Evolutionary conservation across 2,113 vertebrate species (phyloP).

Genomic region (Zosterops japonicus): DNA sequence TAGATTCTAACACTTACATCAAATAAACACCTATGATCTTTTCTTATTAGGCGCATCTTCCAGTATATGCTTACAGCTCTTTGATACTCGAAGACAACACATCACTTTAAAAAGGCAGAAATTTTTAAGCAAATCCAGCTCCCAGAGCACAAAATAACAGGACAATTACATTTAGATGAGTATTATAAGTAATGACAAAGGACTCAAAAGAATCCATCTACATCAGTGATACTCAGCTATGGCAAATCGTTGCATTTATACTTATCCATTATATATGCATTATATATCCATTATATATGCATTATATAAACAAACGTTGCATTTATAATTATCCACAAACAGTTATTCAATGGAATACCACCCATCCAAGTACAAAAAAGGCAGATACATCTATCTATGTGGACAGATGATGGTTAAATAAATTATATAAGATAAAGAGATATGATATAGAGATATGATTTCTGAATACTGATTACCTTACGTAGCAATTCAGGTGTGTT

Average conservation of each 20-base stretch:
- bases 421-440: neutral
- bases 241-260: neutral
- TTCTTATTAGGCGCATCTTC: neutral
- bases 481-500: neutral
- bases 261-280: neutral
- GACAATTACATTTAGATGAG: neutral
- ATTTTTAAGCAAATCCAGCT: neutral
- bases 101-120: neutral
- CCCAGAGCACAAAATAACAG: neutral
- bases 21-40: constrained; percentile 7
- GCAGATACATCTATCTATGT: neutral
- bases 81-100: neutral
- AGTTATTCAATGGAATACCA: neutral
- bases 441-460: neutral
- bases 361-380: neutral
- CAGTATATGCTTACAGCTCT: neutral
- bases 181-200: neutral
- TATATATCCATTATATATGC: too few relatives aligned
- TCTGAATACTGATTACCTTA: neutral
- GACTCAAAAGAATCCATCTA: neutral
- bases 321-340: neutral
- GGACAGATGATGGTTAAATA: neutral
- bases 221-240: neutral
- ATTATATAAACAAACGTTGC: neutral
- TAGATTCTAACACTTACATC: neutral